Percentiles rank a stretch among this genome's conserved stretches.
phyloP scores from a whole-genome alignment of 1,140 invertebrate genomes.

The Atopsyche davidsoni region DNA sequence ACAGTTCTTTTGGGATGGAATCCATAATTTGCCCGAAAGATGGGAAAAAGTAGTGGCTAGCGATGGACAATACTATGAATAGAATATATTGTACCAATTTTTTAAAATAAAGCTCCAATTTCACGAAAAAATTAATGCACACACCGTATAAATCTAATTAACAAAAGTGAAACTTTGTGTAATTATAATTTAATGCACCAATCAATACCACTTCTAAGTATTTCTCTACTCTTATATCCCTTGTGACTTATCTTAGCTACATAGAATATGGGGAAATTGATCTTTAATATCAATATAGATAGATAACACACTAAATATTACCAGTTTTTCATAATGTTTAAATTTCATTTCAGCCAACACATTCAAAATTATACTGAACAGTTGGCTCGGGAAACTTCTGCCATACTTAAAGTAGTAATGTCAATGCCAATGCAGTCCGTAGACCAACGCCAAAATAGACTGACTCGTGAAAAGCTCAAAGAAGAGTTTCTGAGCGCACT shows the following conservation, averaged over 20 bases:
- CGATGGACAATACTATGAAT: too few species aligned
- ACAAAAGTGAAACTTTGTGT: too few species aligned
- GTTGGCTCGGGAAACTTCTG: conserved; percentile 88
- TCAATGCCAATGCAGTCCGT: conserved; percentile 49
- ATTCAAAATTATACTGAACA: conserved; percentile 95
- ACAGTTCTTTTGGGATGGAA: too few species aligned
- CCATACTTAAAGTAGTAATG: conserved; percentile 74
- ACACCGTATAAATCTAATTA: too few species aligned
- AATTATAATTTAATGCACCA: too few species aligned
- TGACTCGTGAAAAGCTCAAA: conserved; percentile 85
- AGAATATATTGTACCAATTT: too few species aligned
- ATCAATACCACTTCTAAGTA: too few species aligned
- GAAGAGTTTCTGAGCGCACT: conserved; percentile 92
- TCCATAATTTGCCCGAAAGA: too few species aligned
- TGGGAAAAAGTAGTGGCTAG: too few species aligned
- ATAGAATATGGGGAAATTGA: background rate
- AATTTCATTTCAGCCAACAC: conserved; percentile 66
- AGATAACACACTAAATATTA: background rate
- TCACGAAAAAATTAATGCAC: too few species aligned
- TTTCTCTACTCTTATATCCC: too few species aligned
- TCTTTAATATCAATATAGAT: background rate
- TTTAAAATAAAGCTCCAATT: too few species aligned
- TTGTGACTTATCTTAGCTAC: conserved; percentile 3
- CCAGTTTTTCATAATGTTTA: background rate
- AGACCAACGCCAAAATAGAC: conserved; percentile 78